Evolutionary conservation across 2,113 vertebrate genomes (phyloP).

Genomic region (Perccottus glenii): DNA sequence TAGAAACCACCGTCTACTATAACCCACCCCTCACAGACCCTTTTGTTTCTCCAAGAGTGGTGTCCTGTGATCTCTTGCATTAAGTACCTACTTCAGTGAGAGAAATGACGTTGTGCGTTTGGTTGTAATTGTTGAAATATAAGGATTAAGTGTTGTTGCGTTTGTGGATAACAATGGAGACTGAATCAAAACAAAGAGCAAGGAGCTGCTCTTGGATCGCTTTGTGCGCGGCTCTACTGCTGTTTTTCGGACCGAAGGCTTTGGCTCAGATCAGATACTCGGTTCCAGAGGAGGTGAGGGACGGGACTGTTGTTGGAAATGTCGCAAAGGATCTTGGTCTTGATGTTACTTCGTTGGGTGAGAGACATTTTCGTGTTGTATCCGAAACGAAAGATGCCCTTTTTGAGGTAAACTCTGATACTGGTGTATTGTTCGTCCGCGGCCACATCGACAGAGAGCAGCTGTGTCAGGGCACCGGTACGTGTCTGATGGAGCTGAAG

Average conservation of each 20-base stretch:
- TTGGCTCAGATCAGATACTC: conserved; percentile 71
- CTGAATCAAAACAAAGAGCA: conserved; percentile 46
- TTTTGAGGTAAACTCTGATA: conserved; percentile 69
- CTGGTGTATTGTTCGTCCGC: conserved; percentile 65
- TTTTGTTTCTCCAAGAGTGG: too few species aligned
- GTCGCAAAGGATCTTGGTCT: conserved; percentile 75
- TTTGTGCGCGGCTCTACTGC: conserved; percentile 16
- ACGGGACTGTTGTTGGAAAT: conserved; percentile 72
- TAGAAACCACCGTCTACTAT: conserved; percentile 1
- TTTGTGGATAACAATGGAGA: too few species aligned
- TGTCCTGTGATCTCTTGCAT: conserved; percentile 2
- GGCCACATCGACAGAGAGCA: conserved; percentile 71
- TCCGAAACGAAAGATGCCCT: conserved; percentile 40
- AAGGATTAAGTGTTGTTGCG: too few species aligned
- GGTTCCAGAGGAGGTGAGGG: conserved; percentile 62
- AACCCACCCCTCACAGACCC: too few species aligned
- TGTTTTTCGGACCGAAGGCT: conserved; percentile 43
- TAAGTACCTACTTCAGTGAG: neutral
- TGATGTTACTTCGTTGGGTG: conserved; percentile 46
- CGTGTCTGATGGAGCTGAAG: conserved; percentile 70
- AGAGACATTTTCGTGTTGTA: conserved; percentile 67
- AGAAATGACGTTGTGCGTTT: too few species aligned
- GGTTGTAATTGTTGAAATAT: too few species aligned
- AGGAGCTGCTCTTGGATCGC: conserved; percentile 9
- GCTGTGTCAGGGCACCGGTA: conserved; percentile 52